Conservation (phyloP, 2,888 invertebrate species). For the Chloroclystis v-ata region DNA sequence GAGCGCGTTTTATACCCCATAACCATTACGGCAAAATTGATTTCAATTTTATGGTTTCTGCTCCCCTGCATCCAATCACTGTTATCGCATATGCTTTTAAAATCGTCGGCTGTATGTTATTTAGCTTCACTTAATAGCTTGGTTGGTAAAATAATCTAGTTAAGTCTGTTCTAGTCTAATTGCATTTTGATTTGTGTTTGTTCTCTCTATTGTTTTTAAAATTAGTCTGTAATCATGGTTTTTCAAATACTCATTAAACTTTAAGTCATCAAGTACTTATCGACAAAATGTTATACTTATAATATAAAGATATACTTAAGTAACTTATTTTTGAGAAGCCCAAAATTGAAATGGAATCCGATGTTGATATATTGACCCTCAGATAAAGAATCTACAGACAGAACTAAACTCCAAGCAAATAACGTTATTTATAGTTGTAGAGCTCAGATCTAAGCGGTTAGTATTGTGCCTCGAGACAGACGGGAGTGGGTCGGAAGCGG, state of each 20-base stretch:
- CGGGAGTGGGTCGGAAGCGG: conserved; percentile 42
- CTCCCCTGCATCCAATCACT: conserved; percentile 75
- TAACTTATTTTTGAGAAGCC: too few relatives aligned
- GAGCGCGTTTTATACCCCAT: conserved; percentile 68
- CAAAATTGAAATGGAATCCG: too few relatives aligned
- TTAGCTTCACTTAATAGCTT: conserved; percentile 37
- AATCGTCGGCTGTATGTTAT: conserved; percentile 61
- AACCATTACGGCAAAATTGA: conserved; percentile 76
- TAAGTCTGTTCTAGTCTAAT: conserved; percentile 8
- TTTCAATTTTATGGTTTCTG: conserved; percentile 77
- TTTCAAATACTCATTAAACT: too few relatives aligned
- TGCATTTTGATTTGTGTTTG: conserved; percentile 5
- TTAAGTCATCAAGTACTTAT: too few relatives aligned
- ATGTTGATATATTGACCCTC: too few relatives aligned
- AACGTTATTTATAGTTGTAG: conserved; percentile 2
- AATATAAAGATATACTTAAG: too few relatives aligned
- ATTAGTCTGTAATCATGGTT: background rate
- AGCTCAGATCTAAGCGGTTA: conserved; percentile 11
- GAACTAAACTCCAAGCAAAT: background rate
- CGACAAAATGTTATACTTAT: too few relatives aligned
- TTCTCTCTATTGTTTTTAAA: background rate
- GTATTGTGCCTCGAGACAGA: conserved; percentile 30
- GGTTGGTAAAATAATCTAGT: background rate
- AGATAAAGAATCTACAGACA: background rate
- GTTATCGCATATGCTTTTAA: conserved; percentile 73